A percentile compares a stretch with the other conserved stretches of the same genome.
phyloP scores from a whole-genome alignment of 35 echinoderm and acorn worm species.

The Apostichopus parvimensis region DNA sequence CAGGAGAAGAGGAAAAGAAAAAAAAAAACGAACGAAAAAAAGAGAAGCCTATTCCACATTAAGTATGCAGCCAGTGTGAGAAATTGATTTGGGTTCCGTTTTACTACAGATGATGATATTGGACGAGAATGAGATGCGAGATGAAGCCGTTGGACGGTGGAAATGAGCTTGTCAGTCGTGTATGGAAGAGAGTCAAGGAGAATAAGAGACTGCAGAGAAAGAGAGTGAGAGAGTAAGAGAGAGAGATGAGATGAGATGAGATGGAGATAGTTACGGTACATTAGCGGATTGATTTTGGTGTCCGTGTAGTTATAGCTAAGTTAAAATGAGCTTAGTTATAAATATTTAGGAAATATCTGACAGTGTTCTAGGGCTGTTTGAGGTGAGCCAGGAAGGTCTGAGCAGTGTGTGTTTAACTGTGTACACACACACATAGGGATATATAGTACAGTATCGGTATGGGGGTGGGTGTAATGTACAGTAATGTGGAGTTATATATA shows the following conservation, averaged over 20 bases:
- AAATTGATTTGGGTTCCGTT: not conserved
- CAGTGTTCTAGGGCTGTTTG: no score
- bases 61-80: not conserved
- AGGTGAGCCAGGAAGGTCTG: no score
- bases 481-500: no score
- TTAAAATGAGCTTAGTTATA: slow-evolving; percentile 17
- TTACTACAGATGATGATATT: not conserved
- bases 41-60: not conserved
- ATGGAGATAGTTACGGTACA: not conserved
- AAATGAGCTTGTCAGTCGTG: no score
- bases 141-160: no score
- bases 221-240: not conserved
- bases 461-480: no score
- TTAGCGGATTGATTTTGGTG: not conserved
- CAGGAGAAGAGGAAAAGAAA: no score
- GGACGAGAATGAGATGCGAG: not conserved
- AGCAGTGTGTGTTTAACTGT: no score
- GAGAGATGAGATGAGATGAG: not conserved
- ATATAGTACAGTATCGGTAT: no score
- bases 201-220: not conserved
- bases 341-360: slow-evolving; percentile 1
- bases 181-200: no score
- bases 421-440: no score
- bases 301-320: not conserved
- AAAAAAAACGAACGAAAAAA: no score